Evolutionary conservation across 2,888 invertebrate genomes (phyloP).

Genomic region (Oasisia sp.): DNA sequence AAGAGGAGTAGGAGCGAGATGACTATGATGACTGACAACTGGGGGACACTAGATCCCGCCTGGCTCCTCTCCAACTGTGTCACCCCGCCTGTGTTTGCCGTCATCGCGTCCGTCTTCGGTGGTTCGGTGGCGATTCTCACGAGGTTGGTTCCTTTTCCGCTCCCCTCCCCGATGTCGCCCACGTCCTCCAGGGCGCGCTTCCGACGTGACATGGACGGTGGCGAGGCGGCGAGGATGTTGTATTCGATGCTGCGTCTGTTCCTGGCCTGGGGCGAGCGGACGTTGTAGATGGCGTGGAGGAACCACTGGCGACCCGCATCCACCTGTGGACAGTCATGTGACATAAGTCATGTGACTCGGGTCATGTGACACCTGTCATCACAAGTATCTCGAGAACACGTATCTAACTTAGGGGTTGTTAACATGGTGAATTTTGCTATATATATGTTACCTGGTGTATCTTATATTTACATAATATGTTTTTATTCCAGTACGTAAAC

Average conservation of each 20-base stretch:
- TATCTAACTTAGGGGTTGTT: no score
- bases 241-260: conserved; percentile 19
- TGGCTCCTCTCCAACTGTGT: neutral
- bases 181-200: neutral
- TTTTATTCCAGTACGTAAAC: no score
- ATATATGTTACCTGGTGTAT: no score
- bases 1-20: neutral
- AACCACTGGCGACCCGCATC: conserved; percentile 58
- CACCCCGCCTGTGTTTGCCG: neutral
- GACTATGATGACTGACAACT: neutral
- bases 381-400: no score
- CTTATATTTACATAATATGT: no score
- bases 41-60: neutral
- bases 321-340: conserved; percentile 46
- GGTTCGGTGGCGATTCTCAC: neutral
- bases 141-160: neutral
- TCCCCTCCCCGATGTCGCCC: neutral
- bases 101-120: neutral
- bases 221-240: neutral
- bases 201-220: neutral
- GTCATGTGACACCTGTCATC: neutral
- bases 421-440: no score
- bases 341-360: no score
- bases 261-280: conserved; percentile 41
- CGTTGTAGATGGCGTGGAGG: conserved; percentile 56